phyloP scores from a whole-genome alignment of 2,113 vertebrate species.

The Indicator maculatus region DNA sequence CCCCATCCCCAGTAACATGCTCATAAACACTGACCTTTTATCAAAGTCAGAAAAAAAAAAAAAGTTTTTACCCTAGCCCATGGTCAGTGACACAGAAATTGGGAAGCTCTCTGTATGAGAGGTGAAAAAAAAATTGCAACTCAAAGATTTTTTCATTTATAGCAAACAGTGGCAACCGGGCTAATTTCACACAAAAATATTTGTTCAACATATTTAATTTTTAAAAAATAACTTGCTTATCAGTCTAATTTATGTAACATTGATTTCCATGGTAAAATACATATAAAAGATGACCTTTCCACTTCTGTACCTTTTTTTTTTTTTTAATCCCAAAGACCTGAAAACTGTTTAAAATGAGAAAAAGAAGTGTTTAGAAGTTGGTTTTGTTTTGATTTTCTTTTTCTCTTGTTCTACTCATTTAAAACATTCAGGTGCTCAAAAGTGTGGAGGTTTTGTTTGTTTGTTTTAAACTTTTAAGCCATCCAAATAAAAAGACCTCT shows the following conservation, averaged over 20 bases:
- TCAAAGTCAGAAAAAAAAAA: neutral
- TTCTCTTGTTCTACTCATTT: neutral
- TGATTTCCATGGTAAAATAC: neutral
- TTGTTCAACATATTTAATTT: neutral
- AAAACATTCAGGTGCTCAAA: slow-evolving; percentile 29
- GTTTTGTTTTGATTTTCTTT: neutral
- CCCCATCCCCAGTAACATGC: neutral
- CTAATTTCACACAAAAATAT: neutral
- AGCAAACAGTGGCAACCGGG: neutral
- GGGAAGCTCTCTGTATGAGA: neutral
- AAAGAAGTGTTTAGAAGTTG: neutral
- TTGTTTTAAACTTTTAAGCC: neutral
- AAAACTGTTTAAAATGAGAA: neutral
- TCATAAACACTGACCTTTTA: neutral
- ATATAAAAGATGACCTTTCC: neutral
- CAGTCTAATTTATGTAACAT: neutral
- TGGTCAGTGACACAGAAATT: neutral
- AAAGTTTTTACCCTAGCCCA: neutral
- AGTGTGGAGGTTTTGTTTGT: neutral
- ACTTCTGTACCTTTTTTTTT: neutral
- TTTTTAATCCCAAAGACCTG: neutral
- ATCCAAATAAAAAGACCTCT: neutral
- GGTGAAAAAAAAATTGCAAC: neutral
- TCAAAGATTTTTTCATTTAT: neutral
- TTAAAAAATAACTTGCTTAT: neutral